These are phyloP conservation scores for Ectemnius lituratus DNA, from an alignment of 2,888 invertebrate genomes.

Conservation along the genomic window DNA sequence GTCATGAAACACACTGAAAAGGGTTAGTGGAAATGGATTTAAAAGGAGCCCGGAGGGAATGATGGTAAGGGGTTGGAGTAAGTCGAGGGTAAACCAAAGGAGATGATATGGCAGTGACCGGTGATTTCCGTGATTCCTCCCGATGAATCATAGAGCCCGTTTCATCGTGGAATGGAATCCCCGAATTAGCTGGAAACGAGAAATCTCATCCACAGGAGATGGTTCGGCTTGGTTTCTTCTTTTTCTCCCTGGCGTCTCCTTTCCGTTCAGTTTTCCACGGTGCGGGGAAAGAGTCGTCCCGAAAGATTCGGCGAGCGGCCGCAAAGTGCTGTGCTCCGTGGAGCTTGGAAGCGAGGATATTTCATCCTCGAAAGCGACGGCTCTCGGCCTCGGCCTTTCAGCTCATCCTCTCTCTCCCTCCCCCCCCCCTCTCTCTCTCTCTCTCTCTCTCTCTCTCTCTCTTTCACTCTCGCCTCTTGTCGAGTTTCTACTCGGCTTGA, in stretches of 20 bases:
- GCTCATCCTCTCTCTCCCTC: conserved; percentile 23
- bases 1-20: too few relatives aligned
- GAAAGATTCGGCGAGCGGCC: conserved; percentile 37
- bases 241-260: background rate
- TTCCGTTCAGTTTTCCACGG: background rate
- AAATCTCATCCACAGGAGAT: conserved; percentile 45
- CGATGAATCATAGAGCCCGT: conserved; percentile 48
- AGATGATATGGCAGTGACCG: background rate
- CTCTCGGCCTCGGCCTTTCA: conserved; percentile 24
- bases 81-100: background rate
- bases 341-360: conserved; percentile 43
- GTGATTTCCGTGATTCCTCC: conserved; percentile 25
- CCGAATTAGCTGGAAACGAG: conserved; percentile 47
- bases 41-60: too few relatives aligned
- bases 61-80: background rate
- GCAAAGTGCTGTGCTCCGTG: conserved; percentile 53
- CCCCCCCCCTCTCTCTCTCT: conserved; percentile 20
- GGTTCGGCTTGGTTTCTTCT: conserved; percentile 19
- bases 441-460: conserved; percentile 15
- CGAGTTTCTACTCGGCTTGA: conserved; percentile 4
- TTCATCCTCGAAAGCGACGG: conserved; percentile 54
- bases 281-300: conserved; percentile 44
- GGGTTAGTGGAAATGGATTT: too few relatives aligned
- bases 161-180: conserved; percentile 32
- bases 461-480: background rate